Evolutionary conservation across 2,797 vertebrate genomes (phyloP).

Genomic region (Urocyon cinereoargenteus): DNA sequence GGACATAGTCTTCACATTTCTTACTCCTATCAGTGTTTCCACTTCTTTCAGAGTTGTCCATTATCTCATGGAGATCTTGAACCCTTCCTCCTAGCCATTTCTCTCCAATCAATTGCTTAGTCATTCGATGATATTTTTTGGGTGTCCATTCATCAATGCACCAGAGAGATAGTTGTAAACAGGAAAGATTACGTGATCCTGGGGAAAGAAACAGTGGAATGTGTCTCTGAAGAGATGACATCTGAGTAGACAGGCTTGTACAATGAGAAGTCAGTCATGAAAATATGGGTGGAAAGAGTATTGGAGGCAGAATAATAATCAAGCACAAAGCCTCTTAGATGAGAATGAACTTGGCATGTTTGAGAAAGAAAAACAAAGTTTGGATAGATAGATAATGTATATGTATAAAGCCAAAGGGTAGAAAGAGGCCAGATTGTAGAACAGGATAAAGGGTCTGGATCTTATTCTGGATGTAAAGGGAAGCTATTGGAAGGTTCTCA

Average conservation of each 20-base stretch:
- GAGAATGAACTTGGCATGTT: background rate
- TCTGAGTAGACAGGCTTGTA: background rate
- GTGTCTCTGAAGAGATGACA: background rate
- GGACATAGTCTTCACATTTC: background rate
- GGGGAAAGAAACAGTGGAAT: background rate
- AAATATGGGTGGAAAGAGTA: background rate
- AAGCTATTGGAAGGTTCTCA: background rate
- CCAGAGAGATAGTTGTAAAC: background rate
- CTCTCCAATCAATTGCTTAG: background rate
- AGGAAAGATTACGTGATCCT: background rate
- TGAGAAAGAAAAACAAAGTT: slow-evolving; percentile 40
- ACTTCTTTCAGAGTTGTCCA: background rate
- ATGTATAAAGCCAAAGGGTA: background rate
- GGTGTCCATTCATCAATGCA: background rate
- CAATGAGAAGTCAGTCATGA: background rate
- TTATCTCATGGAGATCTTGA: background rate
- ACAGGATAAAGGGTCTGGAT: background rate
- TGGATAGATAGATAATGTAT: background rate
- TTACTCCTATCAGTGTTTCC: background rate
- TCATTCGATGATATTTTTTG: background rate
- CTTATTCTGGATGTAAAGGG: background rate
- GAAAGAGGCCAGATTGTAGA: background rate
- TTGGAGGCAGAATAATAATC: background rate
- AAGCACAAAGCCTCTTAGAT: background rate
- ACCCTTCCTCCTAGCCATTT: background rate